Conservation (phyloP, 2,888 invertebrate species). For the Mesorhabditis belari region DNA sequence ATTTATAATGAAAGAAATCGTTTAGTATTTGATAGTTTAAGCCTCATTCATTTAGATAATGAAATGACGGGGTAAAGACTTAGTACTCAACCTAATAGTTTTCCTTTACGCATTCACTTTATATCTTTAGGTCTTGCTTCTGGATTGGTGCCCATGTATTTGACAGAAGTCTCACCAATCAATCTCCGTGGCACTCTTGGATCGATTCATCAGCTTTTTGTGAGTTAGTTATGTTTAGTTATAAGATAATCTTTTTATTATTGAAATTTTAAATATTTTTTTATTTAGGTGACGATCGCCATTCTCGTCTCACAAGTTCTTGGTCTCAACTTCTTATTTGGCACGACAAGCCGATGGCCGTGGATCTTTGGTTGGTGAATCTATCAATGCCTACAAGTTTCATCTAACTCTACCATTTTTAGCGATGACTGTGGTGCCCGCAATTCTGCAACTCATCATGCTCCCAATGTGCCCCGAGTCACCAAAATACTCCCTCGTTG, state of each 20-base stretch:
- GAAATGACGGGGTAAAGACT: too few relatives aligned
- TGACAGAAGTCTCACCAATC: constrained; percentile 78
- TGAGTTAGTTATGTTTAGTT: too few relatives aligned
- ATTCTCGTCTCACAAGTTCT: constrained; percentile 69
- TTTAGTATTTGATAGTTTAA: not conserved
- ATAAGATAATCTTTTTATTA: not conserved
- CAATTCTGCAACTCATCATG: constrained; percentile 66
- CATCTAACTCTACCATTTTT: not conserved
- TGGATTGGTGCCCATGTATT: constrained; percentile 78
- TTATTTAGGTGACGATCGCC: constrained; percentile 71
- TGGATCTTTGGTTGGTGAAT: constrained; percentile 61
- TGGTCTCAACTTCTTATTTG: constrained; percentile 67
- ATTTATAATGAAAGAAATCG: not conserved
- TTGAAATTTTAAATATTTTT: not conserved
- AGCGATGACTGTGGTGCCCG: constrained; percentile 66
- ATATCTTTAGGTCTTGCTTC: constrained; percentile 78
- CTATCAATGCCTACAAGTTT: not conserved
- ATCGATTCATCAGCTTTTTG: constrained; percentile 78
- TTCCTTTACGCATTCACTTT: too few relatives aligned
- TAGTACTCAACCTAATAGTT: too few relatives aligned
- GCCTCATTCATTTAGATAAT: too few relatives aligned
- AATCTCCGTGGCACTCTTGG: constrained; percentile 77
- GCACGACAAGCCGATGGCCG: constrained; percentile 68
- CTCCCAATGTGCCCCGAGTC: constrained; percentile 78
- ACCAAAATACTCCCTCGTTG: constrained; percentile 64